Evolutionary conservation across 2,797 vertebrate species (phyloP).

Genomic region (Myotis pilosus): DNA sequence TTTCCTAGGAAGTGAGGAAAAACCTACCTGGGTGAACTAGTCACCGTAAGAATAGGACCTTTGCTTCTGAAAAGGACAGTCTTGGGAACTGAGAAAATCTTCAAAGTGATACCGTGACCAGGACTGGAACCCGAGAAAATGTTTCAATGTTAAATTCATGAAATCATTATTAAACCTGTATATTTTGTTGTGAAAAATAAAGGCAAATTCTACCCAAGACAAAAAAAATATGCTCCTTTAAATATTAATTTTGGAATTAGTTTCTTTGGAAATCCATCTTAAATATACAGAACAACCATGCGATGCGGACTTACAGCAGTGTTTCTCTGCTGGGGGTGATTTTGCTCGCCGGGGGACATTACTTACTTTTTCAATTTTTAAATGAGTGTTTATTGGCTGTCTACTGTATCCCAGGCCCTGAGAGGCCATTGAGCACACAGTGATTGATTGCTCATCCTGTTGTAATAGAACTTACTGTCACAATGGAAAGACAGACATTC

Average conservation of each 20-base stretch:
- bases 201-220: neutral
- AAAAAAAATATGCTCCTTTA: neutral
- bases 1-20: slow-evolving; percentile 55
- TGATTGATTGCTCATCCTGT: neutral
- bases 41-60: slow-evolving; percentile 31
- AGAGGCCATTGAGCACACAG: neutral
- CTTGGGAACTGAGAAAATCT: neutral
- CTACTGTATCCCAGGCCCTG: neutral
- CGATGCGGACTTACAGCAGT: neutral
- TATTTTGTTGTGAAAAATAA: neutral
- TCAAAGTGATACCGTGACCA: neutral
- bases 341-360: neutral
- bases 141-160: neutral
- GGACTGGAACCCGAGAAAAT: neutral
- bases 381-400: neutral
- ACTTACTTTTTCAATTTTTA: neutral
- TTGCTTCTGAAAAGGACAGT: neutral
- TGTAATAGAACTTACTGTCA: neutral
- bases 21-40: neutral
- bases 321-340: neutral
- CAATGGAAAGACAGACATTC: neutral
- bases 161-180: neutral
- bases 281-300: neutral
- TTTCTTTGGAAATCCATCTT: neutral
- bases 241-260: neutral